Percentiles rank a stretch among this genome's conserved stretches.
These are phyloP conservation scores for Drosophila watanabei DNA, from an alignment of 1,140 invertebrate species.

Conservation along the genomic window DNA sequence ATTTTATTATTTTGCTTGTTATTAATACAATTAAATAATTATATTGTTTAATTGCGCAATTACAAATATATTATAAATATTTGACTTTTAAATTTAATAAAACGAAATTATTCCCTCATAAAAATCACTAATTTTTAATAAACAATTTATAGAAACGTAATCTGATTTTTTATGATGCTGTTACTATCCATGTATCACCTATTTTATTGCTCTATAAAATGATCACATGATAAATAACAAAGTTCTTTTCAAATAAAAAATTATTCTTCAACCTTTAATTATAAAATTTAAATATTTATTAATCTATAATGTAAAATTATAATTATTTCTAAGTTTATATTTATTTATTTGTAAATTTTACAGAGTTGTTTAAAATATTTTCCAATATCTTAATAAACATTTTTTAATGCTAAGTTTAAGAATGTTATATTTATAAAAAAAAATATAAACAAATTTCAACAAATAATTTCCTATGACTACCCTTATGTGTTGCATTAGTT, in stretches of 20 bases:
- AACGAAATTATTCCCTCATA: background rate
- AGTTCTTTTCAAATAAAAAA: background rate
- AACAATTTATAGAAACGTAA: background rate
- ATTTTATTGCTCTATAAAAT: constrained; percentile 5
- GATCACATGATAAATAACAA: background rate
- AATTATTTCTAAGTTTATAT: background rate
- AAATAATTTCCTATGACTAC: no score
- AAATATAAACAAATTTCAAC: no score
- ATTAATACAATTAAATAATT: background rate
- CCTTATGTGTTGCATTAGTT: no score
- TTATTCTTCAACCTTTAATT: no score
- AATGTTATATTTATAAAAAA: no score
- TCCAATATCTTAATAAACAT: no score
- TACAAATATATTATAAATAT: no score
- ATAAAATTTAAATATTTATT: background rate
- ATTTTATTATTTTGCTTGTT: background rate
- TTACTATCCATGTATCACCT: background rate
- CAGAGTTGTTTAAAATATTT: no score
- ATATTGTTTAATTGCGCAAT: no score
- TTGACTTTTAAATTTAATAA: background rate
- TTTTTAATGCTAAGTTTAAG: no score
- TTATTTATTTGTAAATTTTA: background rate
- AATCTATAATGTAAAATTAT: background rate
- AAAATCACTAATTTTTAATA: background rate
- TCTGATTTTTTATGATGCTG: no score